Evolutionary conservation across 2,113 vertebrate species (phyloP).

Genomic region (Nycticryphes semicollaris): DNA sequence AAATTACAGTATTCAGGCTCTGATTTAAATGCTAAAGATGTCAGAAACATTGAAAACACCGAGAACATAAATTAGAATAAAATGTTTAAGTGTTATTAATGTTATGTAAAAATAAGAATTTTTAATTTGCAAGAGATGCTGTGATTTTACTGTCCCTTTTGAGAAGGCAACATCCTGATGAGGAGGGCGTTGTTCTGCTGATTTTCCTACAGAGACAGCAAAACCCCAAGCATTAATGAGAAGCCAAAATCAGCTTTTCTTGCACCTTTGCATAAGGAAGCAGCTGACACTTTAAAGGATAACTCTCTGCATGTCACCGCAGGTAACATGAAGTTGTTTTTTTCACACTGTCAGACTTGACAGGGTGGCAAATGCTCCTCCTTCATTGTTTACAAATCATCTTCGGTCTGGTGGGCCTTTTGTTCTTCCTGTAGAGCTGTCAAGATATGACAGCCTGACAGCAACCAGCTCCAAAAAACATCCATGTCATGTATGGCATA

Average conservation of each 20-base stretch:
- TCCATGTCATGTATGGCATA: rapidly evolving
- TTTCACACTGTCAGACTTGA: not conserved
- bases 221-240: rapidly evolving
- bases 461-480: not conserved
- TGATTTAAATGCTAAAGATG: not conserved
- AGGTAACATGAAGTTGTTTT: not conserved
- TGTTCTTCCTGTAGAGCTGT: not conserved
- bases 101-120: not conserved
- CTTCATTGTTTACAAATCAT: not conserved
- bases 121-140: not conserved
- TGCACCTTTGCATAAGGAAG: not conserved
- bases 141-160: not conserved
- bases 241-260: not conserved
- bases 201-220: not conserved
- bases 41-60: not conserved
- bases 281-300: not conserved
- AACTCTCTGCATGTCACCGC: not conserved
- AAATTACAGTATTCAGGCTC: not conserved
- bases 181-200: not conserved
- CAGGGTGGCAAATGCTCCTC: not conserved
- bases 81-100: too few relatives aligned
- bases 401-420: not conserved
- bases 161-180: not conserved
- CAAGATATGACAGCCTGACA: not conserved
- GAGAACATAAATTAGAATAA: not conserved